Base-by-base conservation (phyloP, 2,888 invertebrate species). In the Calameuta idolon region DNA sequence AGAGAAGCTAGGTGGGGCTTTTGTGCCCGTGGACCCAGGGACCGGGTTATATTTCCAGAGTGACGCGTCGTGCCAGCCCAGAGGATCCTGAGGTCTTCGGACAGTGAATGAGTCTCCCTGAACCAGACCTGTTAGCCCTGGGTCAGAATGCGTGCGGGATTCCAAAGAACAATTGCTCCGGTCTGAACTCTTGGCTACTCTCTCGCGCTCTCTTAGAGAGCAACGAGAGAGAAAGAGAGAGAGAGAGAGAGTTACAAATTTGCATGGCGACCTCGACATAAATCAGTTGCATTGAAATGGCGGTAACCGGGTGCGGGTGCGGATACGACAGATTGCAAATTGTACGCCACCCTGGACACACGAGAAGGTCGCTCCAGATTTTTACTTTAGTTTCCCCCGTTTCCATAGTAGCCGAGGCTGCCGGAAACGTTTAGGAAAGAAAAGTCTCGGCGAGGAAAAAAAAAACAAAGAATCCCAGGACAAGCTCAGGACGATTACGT, bases 201-300 rank as follows among this genome's bases (percentile, higher is more conserved):
- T 15, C 40, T 40, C 40, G 15, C 5, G 40, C 15, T 40, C 40
- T 40, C 40, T 40, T 40, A 5, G 40, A 40, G 40, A 40, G 34
- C 3, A 35, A 12, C 12, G 12, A 37, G 37, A 37, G 3, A 37
- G 37, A 37, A 1, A 12, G 37, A 37, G 37, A 37, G 37, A 37
- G 37, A 37, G n/a, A 15, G 31, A 11, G n/a, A 78, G 75, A 81
- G 5, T 15, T 40, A 4, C 40, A 40, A 85, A 88, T 88, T 86
- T 88, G 86, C 87, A 88, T 89, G 84, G 76, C n/a, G 31, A 69
- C 69, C 69, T 71, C 80, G 76, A 83, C 85, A 87, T 88, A 88
- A 89, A 89, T 89, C 89, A 89, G 84, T 74, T 76, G 33, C 69
- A 30, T 33, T 33, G 1, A 15, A 30, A 69, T 69, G 31, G 69